Evolutionary conservation across 2,888 invertebrate species (phyloP), one percentile per base, ranked within the genome.

Genomic region (Nezara viridula): DNA sequence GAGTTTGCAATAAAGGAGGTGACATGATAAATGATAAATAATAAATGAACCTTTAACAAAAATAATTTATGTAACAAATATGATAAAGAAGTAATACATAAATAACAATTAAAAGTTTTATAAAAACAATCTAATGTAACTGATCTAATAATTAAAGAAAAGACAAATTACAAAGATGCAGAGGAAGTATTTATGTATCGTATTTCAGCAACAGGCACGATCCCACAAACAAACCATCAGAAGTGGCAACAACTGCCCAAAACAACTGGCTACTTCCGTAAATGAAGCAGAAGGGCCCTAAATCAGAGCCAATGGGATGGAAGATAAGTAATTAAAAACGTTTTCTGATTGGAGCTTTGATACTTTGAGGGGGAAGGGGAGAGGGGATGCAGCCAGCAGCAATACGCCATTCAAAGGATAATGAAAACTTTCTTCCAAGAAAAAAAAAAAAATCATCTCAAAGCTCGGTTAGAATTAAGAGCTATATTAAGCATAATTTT

Each of bases 261-360:
- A 73, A 73, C 19, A 37, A 73, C 66, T 73, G 66, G 32, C 37
- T 37, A 73, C 66, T 73, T 73, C 66, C 32, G 66, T 73, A 73
- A 73, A 73, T 73, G 66, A 37, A 21, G 19, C 66, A 37, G 66
- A 73, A 73, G 7, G 32, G 32, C 16, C 24, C 6, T 37, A 1
- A 0, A 32, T 32, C 66, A 73, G 37, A 37, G 37, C 66, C 66
- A 73, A 73, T 73, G 66, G 66, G 66, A 37, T 73, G 66, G 66
- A 73, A 73, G 66, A 73, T 73, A 73, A 73, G 66, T 73, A 73
- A 73, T 73, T 73, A 73, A 37, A 73, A 73, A 73, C 66, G 32
- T 73, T 37, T 73, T 73, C 66, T 73, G 66, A 73, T 73, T 73
- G 66, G 66, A 16, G 66, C 66, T 73, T 73, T 73, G 19, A 73